Evolutionary conservation across 2,888 invertebrate species (phyloP).

Genomic region (Plebejus melissa): DNA sequence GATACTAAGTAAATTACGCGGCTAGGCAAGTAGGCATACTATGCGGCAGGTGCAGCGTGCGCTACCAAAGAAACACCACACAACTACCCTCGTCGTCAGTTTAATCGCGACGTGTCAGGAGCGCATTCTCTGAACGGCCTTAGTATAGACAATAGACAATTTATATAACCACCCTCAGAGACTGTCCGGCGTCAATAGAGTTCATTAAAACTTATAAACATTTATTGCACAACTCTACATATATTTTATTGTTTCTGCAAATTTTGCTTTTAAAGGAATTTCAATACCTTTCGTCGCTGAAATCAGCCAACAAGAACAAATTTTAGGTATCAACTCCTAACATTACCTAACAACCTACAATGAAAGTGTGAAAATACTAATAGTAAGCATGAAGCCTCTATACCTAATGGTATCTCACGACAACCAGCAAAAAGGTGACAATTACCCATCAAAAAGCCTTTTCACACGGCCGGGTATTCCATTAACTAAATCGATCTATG

Average conservation of each 20-base stretch:
- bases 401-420: slow-evolving; percentile 5
- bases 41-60: no score
- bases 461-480: slow-evolving; percentile 74
- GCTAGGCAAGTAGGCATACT: no score
- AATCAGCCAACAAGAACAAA: neutral
- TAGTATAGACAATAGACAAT: neutral
- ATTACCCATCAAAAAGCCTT: slow-evolving; percentile 31
- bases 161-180: neutral
- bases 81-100: no score
- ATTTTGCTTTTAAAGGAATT: neutral
- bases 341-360: neutral
- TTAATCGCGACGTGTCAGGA: no score
- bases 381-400: neutral
- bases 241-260: neutral
- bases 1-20: no score
- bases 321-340: neutral
- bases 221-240: neutral
- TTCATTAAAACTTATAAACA: slow-evolving; percentile 8
- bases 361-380: neutral
- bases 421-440: slow-evolving; percentile 28
- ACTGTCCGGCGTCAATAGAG: neutral
- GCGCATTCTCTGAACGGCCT: no score
- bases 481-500: slow-evolving; percentile 75
- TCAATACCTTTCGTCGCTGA: neutral
- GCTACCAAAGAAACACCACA: no score